Base-by-base conservation (phyloP, 1,140 invertebrate genomes). In the Brachionus rubens region DNA sequence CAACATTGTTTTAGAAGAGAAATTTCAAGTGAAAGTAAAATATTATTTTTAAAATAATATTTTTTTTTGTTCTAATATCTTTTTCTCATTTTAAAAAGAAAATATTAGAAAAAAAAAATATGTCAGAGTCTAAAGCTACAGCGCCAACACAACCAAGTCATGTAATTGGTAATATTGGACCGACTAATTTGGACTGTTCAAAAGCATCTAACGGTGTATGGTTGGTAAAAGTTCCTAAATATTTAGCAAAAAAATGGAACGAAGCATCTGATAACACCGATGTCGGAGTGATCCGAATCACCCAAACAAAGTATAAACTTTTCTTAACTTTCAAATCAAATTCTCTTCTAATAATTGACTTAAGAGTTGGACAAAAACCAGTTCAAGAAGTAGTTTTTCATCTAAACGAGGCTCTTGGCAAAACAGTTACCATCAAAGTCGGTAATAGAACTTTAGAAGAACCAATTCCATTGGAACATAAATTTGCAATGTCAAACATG, bases 171-270 rank as follows among this genome's bases (percentile, higher is more conserved):
- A 65, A 65, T 24, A 14, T 65, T 43, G 59, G 59, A 12, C 68
- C 68, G 24, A 40, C 68, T 50, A 33, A 16, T 36, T 72, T 72
- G 16, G 68, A 72, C n/a, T 50, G 46, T 30, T 72, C 68, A 10
- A 48, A 54, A 48, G 46, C 68, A 16, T 40, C 46, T 16, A 54
- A 30, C 16, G 46, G 46, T 14, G 68, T 72, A n/a, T 72, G 68
- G 68, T 46, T 72, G 3, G 68, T 72, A 14, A 72, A 72, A 40
- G 68, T 89, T 24, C 94, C 94, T 2, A 97, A 97, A 87, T 97
- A 96, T 86, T 90, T 97, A 78, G 91, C 93, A 2, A 91, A 90
- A 77, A 89, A 90, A 85, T 95, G 92, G 92, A 90, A 93, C 80
- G 92, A 91, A 83, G 90, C 91, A 47, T 87, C 89, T 24, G 89